Base-by-base conservation (phyloP, 2,113 vertebrate genomes). In the Megaceryle torquata region DNA sequence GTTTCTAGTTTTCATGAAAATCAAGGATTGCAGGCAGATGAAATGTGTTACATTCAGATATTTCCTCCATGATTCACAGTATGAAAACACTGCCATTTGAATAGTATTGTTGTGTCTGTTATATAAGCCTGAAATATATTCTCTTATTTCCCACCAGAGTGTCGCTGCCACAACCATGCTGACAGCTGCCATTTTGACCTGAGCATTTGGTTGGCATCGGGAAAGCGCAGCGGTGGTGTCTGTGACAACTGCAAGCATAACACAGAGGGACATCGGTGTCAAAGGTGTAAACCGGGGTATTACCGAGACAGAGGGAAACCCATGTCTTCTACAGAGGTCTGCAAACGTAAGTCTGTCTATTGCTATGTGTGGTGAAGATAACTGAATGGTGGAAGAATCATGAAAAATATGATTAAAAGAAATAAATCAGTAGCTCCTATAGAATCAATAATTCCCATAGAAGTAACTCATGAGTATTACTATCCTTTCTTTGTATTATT, bases 151-250 rank as follows among this genome's bases (percentile, higher is more conserved):
- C n/a, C 29, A 15, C 20, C 89, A 99, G 99, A 98, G 89, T 99
- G 99, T 29, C 98, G 98, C 89, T 99, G 99, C 43, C 98, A 99
- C 77, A 97, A 94, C 72, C 99, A 99, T 1, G 97, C 99, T 12
- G 95, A 98, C 19, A 98, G 98, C 97, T 99, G 99, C 71, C 98
- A 98, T 93, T 99, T 99, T 61, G 98, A 98, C 16, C 97, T 85
- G 93, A 95, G 97, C 11, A 93, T 97, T 5, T 99, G 99, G 99
- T 57, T 97, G 89, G 98, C 98, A 48, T 98, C 98, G 1, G 97
- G 97, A 6, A 98, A 98, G 75, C 96, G 78, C 93, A 98, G 97
- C 0, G 99, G 99, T 11, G 99, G 99, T 0, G 97, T 99, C 63
- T 99, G 99, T 7, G 96, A 99, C 39, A 89, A 95, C 97, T 99